These are phyloP conservation scores for Spheniscus mendiculus DNA, from an alignment of 2,113 vertebrate species.

Conservation along the genomic window DNA sequence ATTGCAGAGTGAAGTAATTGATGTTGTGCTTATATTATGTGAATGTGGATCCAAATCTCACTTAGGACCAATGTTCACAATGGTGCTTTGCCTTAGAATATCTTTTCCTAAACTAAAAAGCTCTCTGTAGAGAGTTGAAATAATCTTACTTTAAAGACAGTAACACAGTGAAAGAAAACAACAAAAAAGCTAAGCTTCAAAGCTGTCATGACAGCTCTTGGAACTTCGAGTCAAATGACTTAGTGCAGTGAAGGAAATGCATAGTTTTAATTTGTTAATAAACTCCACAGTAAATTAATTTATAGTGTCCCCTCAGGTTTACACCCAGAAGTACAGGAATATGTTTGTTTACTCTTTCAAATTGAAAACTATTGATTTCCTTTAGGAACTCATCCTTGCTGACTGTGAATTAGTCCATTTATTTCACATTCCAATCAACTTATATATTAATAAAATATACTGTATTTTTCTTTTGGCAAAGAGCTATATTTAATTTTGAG, in stretches of 20 bases:
- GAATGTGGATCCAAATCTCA: background rate
- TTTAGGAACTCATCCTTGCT: slow-evolving; percentile 20
- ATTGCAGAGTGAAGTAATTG: background rate
- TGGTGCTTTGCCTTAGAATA: background rate
- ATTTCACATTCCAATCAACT: background rate
- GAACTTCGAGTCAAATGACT: background rate
- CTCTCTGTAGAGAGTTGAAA: background rate
- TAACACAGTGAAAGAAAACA: background rate
- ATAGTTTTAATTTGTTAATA: slow-evolving; percentile 1
- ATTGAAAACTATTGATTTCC: slow-evolving; percentile 58
- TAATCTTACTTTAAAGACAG: background rate
- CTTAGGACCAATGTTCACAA: background rate
- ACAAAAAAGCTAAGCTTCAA: background rate
- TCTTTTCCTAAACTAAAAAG: background rate
- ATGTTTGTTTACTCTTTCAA: slow-evolving; percentile 20
- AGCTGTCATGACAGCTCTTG: background rate
- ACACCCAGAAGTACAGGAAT: background rate
- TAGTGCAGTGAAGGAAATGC: background rate
- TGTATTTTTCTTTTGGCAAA: background rate
- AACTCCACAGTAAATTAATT: slow-evolving; percentile 15
- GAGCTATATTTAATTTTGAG: background rate
- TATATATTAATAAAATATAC: background rate
- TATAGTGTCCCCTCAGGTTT: slow-evolving; percentile 6
- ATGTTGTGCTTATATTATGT: background rate
- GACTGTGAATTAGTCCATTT: background rate